phyloP scores from a whole-genome alignment of 2,113 vertebrate genomes.

The Callaeas wilsoni region DNA sequence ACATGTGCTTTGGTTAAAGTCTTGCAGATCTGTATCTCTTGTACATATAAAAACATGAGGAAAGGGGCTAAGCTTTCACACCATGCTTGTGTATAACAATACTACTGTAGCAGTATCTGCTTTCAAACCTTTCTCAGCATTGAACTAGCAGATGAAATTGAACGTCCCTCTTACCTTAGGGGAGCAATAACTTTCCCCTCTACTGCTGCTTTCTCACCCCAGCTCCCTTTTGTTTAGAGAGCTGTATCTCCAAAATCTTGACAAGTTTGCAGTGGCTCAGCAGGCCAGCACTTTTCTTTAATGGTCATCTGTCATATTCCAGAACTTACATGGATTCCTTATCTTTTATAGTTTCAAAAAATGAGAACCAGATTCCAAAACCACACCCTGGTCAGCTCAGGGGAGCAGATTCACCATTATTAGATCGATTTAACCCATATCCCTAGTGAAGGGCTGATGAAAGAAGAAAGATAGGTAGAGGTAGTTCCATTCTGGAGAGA shows the following conservation, averaged over 20 bases:
- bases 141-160: background rate
- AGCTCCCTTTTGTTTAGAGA: background rate
- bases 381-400: background rate
- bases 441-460: background rate
- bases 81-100: background rate
- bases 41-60: background rate
- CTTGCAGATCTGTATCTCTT: background rate
- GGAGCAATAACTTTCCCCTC: background rate
- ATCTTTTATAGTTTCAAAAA: background rate
- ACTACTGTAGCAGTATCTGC: background rate
- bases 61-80: background rate
- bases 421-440: background rate
- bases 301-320: background rate
- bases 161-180: background rate
- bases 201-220: background rate
- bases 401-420: background rate
- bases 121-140: background rate
- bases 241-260: background rate
- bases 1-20: conserved; percentile 17
- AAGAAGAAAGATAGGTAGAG: background rate
- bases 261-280: background rate
- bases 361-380: background rate
- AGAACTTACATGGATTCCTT: background rate
- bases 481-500: background rate
- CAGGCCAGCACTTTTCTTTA: background rate